Evolutionary conservation across 1,140 invertebrate genomes (phyloP).

Genomic region (Dendroctonus valens): DNA sequence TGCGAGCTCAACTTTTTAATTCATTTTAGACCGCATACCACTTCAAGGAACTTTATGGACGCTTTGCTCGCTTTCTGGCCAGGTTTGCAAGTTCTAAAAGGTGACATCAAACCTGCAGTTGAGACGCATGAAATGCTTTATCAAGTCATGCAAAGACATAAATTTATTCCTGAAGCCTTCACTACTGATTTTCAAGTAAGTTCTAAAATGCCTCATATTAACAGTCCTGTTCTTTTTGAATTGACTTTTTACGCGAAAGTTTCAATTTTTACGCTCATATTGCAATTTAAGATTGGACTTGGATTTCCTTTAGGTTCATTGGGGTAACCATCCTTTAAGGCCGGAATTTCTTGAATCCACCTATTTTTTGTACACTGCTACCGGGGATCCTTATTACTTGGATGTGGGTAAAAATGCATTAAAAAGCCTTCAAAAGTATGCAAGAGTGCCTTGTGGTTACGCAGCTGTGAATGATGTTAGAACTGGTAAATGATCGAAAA

Average conservation of each 20-base stretch:
- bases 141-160: slow-evolving; percentile 95
- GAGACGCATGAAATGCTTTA: slow-evolving; percentile 97
- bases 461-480: slow-evolving; percentile 94
- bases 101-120: slow-evolving; percentile 93
- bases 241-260: neutral
- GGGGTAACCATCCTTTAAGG: slow-evolving; percentile 94
- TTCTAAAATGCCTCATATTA: neutral
- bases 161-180: slow-evolving; percentile 97
- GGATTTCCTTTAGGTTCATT: slow-evolving; percentile 67
- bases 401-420: slow-evolving; percentile 89
- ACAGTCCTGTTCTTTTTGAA: no score
- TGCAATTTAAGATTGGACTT: neutral
- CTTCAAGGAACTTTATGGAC: slow-evolving; percentile 97
- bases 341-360: slow-evolving; percentile 98
- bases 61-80: slow-evolving; percentile 97
- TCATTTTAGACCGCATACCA: slow-evolving; percentile 75
- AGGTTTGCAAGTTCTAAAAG: slow-evolving; percentile 89
- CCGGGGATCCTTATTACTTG: slow-evolving; percentile 92
- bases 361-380: slow-evolving; percentile 94
- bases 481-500: slow-evolving; percentile 52
- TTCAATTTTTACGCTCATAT: neutral
- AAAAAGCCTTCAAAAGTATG: slow-evolving; percentile 86
- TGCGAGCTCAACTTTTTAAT: neutral
- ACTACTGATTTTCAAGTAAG: slow-evolving; percentile 82
- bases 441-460: slow-evolving; percentile 93